Conservation (phyloP, 2,888 invertebrate species). For the Cylloceria caligata region DNA sequence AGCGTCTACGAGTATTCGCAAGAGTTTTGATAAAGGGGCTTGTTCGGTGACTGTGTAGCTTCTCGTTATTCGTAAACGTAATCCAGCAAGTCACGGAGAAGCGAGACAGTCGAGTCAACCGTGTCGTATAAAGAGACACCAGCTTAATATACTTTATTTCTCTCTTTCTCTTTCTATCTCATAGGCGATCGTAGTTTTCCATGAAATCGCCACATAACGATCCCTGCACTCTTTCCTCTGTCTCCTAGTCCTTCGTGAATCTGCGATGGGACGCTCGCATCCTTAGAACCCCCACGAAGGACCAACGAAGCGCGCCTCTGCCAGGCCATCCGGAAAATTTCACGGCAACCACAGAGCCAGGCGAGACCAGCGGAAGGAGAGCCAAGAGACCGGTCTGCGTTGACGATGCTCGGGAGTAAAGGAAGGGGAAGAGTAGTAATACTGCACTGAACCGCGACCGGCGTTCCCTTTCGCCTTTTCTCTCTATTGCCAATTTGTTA, state of each 20-base stretch:
- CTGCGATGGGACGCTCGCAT: constrained; percentile 24
- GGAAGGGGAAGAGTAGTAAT: constrained; percentile 37
- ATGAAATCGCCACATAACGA: constrained; percentile 61
- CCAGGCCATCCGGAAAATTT: constrained; percentile 64
- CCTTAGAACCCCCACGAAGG: constrained; percentile 36
- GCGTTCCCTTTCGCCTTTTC: constrained; percentile 24
- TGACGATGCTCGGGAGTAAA: constrained; percentile 7
- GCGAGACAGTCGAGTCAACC: constrained; percentile 20
- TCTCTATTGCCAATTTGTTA: constrained; percentile 52
- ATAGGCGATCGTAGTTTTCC: constrained; percentile 53
- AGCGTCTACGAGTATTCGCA: constrained; percentile 25
- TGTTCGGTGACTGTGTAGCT: constrained; percentile 8
- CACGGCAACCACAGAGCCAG: constrained; percentile 33
- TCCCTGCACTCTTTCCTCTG: constrained; percentile 22
- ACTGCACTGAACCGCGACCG: constrained; percentile 51
- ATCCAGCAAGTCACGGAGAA: constrained; percentile 61
- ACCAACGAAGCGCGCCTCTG: constrained; percentile 52
- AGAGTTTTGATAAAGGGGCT: constrained; percentile 34
- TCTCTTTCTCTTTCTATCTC: constrained; percentile 9
- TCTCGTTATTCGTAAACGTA: constrained; percentile 35
- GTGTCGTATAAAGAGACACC: constrained; percentile 25
- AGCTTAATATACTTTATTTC: not conserved
- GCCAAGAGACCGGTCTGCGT: constrained; percentile 44
- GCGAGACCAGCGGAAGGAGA: constrained; percentile 30
- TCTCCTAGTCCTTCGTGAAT: constrained; percentile 33